These are phyloP conservation scores for Phalacrocorax brasilianus DNA, from an alignment of 2,113 vertebrate species.

Conservation along the genomic window DNA sequence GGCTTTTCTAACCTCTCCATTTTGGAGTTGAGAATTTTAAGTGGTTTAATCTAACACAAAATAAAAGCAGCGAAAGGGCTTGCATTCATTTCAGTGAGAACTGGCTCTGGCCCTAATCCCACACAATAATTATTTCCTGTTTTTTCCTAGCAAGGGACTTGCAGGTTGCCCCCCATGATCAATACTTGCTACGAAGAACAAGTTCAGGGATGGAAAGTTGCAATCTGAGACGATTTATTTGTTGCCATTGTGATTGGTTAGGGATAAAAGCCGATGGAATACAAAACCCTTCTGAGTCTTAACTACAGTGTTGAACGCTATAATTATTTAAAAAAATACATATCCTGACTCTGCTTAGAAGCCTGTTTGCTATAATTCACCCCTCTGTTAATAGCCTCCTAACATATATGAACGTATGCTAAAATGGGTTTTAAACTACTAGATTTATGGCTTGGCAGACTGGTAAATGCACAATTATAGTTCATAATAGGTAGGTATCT, in stretches of 20 bases:
- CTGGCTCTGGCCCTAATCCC: background rate
- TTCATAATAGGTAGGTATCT: slow-evolving; percentile 70
- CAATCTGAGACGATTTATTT: slow-evolving; percentile 15
- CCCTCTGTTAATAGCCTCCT: slow-evolving; percentile 53
- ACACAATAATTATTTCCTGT: background rate
- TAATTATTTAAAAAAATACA: slow-evolving; percentile 67
- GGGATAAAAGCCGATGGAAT: slow-evolving; percentile 49
- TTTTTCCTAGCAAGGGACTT: background rate
- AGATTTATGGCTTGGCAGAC: slow-evolving; percentile 63
- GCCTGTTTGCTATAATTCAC: slow-evolving; percentile 56
- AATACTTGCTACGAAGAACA: background rate
- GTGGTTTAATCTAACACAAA: slow-evolving; percentile 4
- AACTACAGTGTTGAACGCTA: slow-evolving; percentile 40
- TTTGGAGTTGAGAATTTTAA: background rate
- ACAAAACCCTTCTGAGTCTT: slow-evolving; percentile 50
- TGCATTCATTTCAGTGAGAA: background rate
- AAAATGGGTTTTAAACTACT: slow-evolving; percentile 62
- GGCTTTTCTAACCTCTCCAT: background rate
- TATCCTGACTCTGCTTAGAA: slow-evolving; percentile 40
- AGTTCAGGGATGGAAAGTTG: slow-evolving; percentile 16
- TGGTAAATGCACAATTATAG: slow-evolving; percentile 66
- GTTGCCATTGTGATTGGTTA: slow-evolving; percentile 46
- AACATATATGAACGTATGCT: slow-evolving; percentile 64
- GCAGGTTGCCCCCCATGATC: slow-evolving; percentile 8
- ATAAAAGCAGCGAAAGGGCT: background rate